A percentile compares a stretch with the other conserved stretches of the same genome.
phyloP scores from a whole-genome alignment of 2,888 invertebrate species.

The Hylaea fasciaria region DNA sequence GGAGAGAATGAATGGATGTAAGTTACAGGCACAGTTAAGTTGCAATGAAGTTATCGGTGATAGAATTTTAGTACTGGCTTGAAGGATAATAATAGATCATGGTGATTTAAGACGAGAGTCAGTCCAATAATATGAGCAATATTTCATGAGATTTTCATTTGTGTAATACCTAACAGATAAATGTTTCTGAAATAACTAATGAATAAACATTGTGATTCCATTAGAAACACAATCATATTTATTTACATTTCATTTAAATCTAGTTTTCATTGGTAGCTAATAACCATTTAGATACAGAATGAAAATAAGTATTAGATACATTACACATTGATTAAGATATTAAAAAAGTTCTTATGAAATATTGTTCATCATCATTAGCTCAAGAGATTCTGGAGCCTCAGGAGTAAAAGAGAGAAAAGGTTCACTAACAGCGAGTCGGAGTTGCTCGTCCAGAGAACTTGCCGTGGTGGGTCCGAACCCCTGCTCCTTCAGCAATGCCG shows the following conservation, averaged over 20 bases:
- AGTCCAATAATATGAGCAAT: not conserved
- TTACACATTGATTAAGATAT: no score
- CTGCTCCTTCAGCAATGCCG: conserved; percentile 88
- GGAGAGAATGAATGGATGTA: conserved; percentile 16
- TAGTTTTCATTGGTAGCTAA: no score
- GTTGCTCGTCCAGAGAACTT: conserved; percentile 85
- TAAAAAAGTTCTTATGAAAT: not conserved
- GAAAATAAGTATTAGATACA: no score
- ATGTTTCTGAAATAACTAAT: no score
- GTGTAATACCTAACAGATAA: no score
- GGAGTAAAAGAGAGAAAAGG: conserved; percentile 33
- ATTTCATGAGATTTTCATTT: not conserved
- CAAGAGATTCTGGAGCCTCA: conserved; percentile 32
- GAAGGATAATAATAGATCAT: conserved; percentile 1
- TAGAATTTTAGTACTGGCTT: conserved; percentile 33
- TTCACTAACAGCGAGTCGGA: conserved; percentile 83
- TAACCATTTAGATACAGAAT: no score
- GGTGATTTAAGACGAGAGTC: not conserved
- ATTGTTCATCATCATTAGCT: conserved; percentile 5
- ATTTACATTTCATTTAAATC: not conserved
- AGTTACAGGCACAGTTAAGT: conserved; percentile 23
- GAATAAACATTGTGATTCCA: no score
- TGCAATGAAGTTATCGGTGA: conserved; percentile 25
- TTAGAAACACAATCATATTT: no score
- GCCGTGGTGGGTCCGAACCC: conserved; percentile 90